These are phyloP conservation scores for Anthonomus grandis DNA, from an alignment of 1,140 invertebrate genomes.

Conservation along the genomic window DNA sequence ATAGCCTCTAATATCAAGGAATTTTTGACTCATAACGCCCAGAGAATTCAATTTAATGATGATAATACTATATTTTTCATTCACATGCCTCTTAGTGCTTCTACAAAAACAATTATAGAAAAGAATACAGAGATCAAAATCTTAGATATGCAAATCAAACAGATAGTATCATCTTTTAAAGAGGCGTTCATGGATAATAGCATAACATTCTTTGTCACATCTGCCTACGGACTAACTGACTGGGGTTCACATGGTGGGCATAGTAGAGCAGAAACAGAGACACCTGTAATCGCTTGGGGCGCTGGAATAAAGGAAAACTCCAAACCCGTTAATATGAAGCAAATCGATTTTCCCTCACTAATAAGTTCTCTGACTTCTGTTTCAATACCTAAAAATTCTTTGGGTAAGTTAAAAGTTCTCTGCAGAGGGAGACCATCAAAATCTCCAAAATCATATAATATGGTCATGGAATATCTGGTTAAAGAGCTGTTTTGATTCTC, in stretches of 20 bases:
- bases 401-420: slow-evolving; percentile 3
- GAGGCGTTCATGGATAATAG: neutral
- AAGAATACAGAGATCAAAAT: neutral
- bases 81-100: neutral
- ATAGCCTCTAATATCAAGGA: neutral
- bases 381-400: neutral
- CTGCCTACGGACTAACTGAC: neutral
- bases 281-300: slow-evolving; percentile 1
- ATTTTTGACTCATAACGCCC: neutral
- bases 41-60: neutral
- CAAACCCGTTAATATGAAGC: neutral
- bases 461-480: too few relatives aligned
- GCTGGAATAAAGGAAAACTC: neutral
- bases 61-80: neutral
- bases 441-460: neutral
- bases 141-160: neutral
- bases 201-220: neutral
- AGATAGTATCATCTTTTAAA: neutral
- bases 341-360: slow-evolving; percentile 1
- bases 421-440: too few relatives aligned
- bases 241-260: neutral
- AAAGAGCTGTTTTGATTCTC: too few relatives aligned
- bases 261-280: neutral
- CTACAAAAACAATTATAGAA: neutral
- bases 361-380: neutral